Conservation (phyloP, 2,797 vertebrate species). For the Toxotes lorentzi region DNA sequence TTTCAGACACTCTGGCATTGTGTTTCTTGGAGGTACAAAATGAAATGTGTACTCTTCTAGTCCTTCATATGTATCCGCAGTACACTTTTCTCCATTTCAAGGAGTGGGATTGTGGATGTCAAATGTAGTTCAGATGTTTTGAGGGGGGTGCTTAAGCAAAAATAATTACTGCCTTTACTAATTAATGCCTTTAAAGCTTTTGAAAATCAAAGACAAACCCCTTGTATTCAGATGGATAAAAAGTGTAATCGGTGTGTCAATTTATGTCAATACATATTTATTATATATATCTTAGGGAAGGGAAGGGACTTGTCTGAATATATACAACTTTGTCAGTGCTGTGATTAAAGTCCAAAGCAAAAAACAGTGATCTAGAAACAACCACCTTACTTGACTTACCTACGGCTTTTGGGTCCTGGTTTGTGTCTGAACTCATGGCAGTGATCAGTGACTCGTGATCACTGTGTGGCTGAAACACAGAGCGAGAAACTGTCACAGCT, state of each 20-base stretch:
- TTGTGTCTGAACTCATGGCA: conserved; percentile 54
- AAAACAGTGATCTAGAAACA: neutral
- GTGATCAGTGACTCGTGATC: too few species aligned
- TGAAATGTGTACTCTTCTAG: neutral
- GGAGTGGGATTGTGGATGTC: neutral
- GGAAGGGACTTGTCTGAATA: neutral
- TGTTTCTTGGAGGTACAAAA: conserved; percentile 20
- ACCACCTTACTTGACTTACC: conserved; percentile 52
- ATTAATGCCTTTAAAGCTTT: neutral
- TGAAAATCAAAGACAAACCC: neutral
- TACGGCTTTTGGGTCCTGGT: conserved; percentile 33
- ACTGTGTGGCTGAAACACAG: conserved; percentile 41
- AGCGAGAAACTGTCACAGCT: conserved; percentile 1
- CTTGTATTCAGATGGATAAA: neutral
- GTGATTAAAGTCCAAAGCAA: neutral
- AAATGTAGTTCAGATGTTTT: neutral
- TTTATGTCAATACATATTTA: neutral
- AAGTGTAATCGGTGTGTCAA: neutral
- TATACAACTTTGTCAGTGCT: neutral
- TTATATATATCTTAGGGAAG: neutral
- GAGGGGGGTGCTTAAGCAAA: neutral
- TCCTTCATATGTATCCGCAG: conserved; percentile 4
- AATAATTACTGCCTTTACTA: neutral
- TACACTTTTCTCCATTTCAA: neutral
- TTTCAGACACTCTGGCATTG: conserved; percentile 14